A percentile compares a stretch with the other conserved stretches of the same genome.
Evolutionary conservation across 2,797 vertebrate genomes (phyloP).

Genomic region (Dipus sagitta): DNA sequence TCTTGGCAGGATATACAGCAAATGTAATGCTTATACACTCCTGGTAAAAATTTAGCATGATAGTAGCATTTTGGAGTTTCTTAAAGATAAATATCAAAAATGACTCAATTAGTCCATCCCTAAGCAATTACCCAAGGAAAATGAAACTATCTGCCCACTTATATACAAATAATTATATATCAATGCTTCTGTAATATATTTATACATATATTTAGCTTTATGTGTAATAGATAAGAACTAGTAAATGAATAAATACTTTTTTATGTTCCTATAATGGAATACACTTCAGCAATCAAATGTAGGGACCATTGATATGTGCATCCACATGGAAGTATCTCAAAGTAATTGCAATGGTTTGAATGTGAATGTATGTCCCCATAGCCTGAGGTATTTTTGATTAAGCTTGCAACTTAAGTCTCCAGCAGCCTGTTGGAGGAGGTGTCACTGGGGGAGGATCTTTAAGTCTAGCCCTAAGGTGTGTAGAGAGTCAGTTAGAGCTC

Average conservation of each 20-base stretch:
- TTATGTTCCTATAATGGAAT: background rate
- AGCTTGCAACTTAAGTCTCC: too few relatives aligned
- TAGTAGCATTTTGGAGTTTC: background rate
- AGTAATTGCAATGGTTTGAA: background rate
- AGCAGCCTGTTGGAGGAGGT: too few relatives aligned
- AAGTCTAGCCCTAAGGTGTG: too few relatives aligned
- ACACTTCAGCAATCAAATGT: background rate
- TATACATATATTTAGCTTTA: background rate
- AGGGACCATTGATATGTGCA: background rate
- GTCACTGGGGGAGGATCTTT: too few relatives aligned
- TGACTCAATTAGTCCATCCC: background rate
- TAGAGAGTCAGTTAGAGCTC: too few relatives aligned
- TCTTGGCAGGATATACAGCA: background rate
- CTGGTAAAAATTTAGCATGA: background rate
- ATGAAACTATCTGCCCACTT: background rate
- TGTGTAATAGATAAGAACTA: background rate
- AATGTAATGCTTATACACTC: background rate
- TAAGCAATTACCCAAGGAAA: slow-evolving; percentile 22
- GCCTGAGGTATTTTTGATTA: too few relatives aligned
- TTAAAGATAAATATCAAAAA: slow-evolving; percentile 6
- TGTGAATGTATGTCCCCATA: too few relatives aligned
- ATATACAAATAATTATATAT: background rate
- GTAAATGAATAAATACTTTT: background rate
- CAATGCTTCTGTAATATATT: background rate
- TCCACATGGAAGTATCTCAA: background rate